Conservation (phyloP, 2,113 vertebrate genomes). For the Pollachius pollachius region DNA sequence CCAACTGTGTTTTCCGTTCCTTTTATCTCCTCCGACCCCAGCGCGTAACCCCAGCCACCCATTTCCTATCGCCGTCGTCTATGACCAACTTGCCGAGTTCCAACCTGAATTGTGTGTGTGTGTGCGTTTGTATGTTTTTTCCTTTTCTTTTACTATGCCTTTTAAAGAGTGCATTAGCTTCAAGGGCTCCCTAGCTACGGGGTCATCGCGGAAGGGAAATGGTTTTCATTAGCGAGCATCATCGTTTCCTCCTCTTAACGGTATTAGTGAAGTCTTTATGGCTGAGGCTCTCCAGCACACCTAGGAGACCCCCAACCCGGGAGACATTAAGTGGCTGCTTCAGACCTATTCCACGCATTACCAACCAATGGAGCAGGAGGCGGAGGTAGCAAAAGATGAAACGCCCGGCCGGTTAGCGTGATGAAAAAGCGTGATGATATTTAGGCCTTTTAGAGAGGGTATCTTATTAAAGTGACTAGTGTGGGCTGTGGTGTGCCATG, state of each 20-base stretch:
- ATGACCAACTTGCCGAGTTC: conserved; percentile 29
- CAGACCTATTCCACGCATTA: neutral
- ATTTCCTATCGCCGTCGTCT: conserved; percentile 20
- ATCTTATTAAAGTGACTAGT: too few species aligned
- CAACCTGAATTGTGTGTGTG: conserved; percentile 22
- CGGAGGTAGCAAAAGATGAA: conserved; percentile 11
- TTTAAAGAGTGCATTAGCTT: conserved; percentile 54
- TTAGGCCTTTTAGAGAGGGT: too few species aligned
- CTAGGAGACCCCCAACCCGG: conserved; percentile 29
- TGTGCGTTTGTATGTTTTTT: too few species aligned
- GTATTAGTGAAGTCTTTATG: conserved; percentile 52
- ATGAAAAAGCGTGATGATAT: too few species aligned
- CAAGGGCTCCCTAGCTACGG: conserved; percentile 51
- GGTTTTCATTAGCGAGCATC: conserved; percentile 62
- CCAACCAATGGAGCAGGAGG: conserved; percentile 27
- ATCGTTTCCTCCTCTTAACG: conserved; percentile 60
- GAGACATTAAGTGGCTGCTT: conserved; percentile 32
- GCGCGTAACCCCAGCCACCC: neutral
- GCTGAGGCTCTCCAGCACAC: conserved; percentile 49
- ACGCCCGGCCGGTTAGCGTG: conserved; percentile 23
- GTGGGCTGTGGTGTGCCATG: too few species aligned
- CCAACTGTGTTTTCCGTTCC: too few species aligned
- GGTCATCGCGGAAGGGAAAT: conserved; percentile 55
- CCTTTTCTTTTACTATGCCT: conserved; percentile 51
- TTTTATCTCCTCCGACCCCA: too few species aligned